Evolutionary conservation across 1,140 invertebrate genomes (phyloP), one percentile per base, ranked within the genome.

Genomic region (Andrena cerasifolii): DNA sequence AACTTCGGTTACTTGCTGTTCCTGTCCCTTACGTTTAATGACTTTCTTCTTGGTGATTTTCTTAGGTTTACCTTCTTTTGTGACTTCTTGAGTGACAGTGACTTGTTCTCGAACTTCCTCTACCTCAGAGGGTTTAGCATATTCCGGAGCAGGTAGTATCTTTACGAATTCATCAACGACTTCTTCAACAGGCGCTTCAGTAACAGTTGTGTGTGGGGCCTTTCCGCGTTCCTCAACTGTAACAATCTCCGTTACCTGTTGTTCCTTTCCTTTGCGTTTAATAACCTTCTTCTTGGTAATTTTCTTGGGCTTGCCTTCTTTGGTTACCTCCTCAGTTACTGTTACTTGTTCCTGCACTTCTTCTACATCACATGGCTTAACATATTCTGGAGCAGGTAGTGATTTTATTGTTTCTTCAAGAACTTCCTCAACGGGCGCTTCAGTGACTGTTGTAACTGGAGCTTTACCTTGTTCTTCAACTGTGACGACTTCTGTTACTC

Each of bases 251-350:
- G 56, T 78, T 0, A 83, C 75, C 4, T 87, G 68, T 63, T 86
- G 79, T 43, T 85, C 75, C 8, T 53, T 65, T 0, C 83, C 88
- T 36, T 82, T 86, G 3, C 71, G 63, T 24, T 47, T 84, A 0
- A 78, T 75, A 14, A 85, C 26, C 47, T 71, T 80, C 31, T 81
- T 86, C 16, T 79, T 88, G 0, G 51, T 84, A 0, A 59, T 49
- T 61, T 92, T 92, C 5, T 88, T 90, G 0, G 90, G 89, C 53
- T 91, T 92, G 0, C 91, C 91, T 75, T 92, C 87, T 43, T 85
- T 87, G 0, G 91, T 91, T 7, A 89, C 67, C 21, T 87, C 86
- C 68, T 91, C 79, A 10, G 85, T 88, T 0, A 90, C 70, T 24
- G 84, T 90, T 1, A 91, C 86, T 59, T 90, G 83, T 68, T 90